Evolutionary conservation across 2,113 vertebrate genomes (phyloP).

Genomic region (Rhea pennata): DNA sequence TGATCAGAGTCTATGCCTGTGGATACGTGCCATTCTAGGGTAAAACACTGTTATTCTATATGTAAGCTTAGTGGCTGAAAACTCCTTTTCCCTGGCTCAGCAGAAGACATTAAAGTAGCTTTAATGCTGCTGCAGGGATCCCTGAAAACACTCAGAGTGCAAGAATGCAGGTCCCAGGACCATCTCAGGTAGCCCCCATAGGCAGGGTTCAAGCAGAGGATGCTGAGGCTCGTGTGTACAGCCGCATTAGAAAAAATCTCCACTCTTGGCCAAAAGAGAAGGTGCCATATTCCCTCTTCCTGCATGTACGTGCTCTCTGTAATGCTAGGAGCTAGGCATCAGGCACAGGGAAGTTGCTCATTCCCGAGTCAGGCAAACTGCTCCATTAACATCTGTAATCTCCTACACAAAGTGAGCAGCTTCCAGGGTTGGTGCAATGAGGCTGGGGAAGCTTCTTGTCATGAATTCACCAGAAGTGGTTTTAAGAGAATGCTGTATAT

Average conservation of each 20-base stretch:
- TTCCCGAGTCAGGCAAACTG: background rate
- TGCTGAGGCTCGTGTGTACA: background rate
- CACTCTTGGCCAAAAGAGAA: background rate
- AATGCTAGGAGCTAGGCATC: background rate
- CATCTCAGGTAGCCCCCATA: background rate
- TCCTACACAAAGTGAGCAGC: background rate
- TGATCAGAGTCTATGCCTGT: background rate
- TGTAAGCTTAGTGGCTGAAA: background rate
- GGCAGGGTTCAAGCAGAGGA: background rate
- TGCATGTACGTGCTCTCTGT: background rate
- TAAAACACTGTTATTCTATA: background rate
- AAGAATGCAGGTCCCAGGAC: background rate
- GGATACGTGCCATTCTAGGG: background rate
- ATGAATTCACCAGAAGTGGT: background rate
- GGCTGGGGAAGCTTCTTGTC: background rate
- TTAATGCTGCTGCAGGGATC: slow-evolving; percentile 24
- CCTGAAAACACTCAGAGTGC: background rate
- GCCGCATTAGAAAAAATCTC: slow-evolving; percentile 5
- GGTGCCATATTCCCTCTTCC: background rate
- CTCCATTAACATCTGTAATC: background rate
- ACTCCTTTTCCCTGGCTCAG: slow-evolving; percentile 7
- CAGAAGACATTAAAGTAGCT: slow-evolving; percentile 24
- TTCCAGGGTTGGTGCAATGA: background rate
- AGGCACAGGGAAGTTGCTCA: background rate
- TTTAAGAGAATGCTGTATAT: background rate